Percentiles rank a stretch among this genome's conserved stretches.
These are phyloP conservation scores for Cotesia vestalis DNA, from an alignment of 1,140 invertebrate genomes.

Conservation along the genomic window DNA sequence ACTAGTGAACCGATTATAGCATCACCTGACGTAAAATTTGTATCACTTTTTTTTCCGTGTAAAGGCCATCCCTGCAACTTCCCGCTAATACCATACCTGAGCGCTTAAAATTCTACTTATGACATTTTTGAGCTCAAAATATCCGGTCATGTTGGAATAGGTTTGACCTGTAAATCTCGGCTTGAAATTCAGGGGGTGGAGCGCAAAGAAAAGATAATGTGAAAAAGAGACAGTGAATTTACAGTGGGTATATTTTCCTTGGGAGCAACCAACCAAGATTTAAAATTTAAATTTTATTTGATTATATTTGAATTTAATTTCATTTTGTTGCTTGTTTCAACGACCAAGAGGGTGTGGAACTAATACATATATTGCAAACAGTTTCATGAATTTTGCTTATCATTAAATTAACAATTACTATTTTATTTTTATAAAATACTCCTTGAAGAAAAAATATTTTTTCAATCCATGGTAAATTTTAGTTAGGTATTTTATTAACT, in stretches of 20 bases:
- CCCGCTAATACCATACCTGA: no score
- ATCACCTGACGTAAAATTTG: no score
- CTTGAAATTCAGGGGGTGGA: constrained; percentile 54
- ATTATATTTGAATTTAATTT: constrained; percentile 68
- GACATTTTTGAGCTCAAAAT: no score
- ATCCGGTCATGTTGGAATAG: constrained; percentile 29
- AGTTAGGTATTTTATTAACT: no score
- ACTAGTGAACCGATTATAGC: no score
- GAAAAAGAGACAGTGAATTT: constrained; percentile 31
- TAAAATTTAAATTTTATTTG: constrained; percentile 69
- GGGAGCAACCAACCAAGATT: constrained; percentile 49
- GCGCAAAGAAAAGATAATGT: constrained; percentile 34
- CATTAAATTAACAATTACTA: not conserved
- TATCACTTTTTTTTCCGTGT: no score
- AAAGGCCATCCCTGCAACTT: no score
- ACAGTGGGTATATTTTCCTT: constrained; percentile 27
- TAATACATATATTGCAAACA: not conserved
- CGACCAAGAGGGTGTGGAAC: constrained; percentile 29
- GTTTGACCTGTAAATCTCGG: constrained; percentile 63
- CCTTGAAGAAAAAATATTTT: no score
- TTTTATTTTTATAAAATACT: not conserved
- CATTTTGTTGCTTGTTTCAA: constrained; percentile 57
- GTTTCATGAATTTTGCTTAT: not conserved
- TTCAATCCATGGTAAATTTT: no score
- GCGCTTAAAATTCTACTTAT: no score